These are phyloP conservation scores for Eledone cirrhosa DNA, from an alignment of 2,888 invertebrate genomes.

Conservation along the genomic window DNA sequence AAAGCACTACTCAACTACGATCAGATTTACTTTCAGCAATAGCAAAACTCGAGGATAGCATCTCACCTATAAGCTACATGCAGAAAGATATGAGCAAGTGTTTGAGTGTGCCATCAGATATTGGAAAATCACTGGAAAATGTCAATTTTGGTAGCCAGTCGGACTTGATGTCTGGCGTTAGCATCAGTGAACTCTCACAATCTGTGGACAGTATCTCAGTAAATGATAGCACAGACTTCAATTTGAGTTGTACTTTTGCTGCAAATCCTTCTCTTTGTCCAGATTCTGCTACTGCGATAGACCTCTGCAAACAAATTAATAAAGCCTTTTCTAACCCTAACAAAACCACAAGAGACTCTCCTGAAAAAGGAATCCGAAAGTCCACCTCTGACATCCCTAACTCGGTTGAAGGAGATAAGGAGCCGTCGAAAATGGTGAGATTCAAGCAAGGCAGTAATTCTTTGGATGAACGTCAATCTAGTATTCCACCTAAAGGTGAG, in stretches of 20 bases:
- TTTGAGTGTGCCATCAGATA: constrained; percentile 60
- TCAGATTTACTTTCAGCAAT: constrained; percentile 21
- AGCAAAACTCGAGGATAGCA: constrained; percentile 22
- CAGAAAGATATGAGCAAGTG: constrained; percentile 50
- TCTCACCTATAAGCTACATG: constrained; percentile 25
- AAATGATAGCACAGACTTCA: constrained; percentile 32
- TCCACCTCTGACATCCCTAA: background rate
- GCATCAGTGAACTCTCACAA: constrained; percentile 58
- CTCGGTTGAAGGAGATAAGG: background rate
- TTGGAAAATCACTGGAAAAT: constrained; percentile 58
- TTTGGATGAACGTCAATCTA: background rate
- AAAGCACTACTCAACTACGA: constrained; percentile 20
- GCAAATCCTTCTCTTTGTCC: constrained; percentile 52
- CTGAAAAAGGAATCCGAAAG: background rate
- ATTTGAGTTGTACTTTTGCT: constrained; percentile 34
- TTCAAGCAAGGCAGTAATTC: constrained; percentile 9
- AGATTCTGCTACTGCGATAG: constrained; percentile 50
- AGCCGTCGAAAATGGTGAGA: background rate
- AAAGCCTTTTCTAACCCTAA: constrained; percentile 52
- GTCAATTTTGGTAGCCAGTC: constrained; percentile 52
- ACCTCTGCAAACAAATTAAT: constrained; percentile 56
- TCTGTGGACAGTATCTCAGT: constrained; percentile 54
- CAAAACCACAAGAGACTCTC: constrained; percentile 34
- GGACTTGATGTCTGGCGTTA: constrained; percentile 57
- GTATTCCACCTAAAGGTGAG: background rate